These are phyloP conservation scores for Steinernema carpocapsae DNA, from an alignment of 2,888 invertebrate species.

Conservation along the genomic window DNA sequence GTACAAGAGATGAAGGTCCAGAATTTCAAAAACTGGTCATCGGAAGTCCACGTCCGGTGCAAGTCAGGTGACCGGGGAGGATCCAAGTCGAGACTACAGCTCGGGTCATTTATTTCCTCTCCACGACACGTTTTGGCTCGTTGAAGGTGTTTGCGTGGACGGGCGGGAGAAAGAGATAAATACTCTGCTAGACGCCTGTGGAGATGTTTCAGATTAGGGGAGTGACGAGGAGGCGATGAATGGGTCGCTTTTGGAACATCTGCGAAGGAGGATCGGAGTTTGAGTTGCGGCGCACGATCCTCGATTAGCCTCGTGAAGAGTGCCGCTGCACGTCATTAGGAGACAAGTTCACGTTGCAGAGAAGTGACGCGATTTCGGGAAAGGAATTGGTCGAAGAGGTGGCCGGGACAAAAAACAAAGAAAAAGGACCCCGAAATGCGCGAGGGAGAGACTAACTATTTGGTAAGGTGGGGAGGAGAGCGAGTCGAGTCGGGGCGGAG, in stretches of 20 bases:
- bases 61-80: too few species aligned
- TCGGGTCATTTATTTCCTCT: too few species aligned
- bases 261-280: not conserved
- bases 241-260: not conserved
- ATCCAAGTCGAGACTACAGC: too few species aligned
- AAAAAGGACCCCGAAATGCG: not conserved
- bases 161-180: too few species aligned
- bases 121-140: too few species aligned
- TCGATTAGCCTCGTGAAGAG: constrained; percentile 21
- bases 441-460: constrained; percentile 14
- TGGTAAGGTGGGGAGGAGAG: not conserved
- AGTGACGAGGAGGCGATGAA: too few species aligned
- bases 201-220: too few species aligned
- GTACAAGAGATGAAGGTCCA: too few species aligned
- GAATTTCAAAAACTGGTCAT: too few species aligned
- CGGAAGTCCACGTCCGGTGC: too few species aligned
- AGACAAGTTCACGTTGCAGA: not conserved
- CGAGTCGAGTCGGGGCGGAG: constrained; percentile 23
- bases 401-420: not conserved
- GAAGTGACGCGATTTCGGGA: not conserved
- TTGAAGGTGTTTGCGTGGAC: too few species aligned
- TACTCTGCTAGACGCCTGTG: too few species aligned
- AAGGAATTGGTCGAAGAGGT: not conserved
- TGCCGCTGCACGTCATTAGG: not conserved
- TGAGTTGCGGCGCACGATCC: not conserved